phyloP scores from a whole-genome alignment of 2,888 invertebrate genomes.

The Cheiracanthium punctorium region DNA sequence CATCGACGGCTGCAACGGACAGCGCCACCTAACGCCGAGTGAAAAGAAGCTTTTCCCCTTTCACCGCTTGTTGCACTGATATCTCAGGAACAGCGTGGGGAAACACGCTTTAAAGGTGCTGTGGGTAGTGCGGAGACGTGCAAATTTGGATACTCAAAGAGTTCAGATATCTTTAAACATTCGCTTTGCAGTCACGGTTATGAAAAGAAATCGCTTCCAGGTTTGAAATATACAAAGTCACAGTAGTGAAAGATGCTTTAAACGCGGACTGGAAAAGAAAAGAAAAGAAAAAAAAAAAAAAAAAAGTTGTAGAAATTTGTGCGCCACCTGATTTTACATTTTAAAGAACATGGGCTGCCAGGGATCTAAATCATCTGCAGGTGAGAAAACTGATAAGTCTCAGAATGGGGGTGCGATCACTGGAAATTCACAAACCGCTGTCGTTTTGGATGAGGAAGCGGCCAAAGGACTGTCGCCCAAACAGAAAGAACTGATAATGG shows the following conservation, averaged over 20 bases:
- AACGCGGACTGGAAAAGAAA: not conserved
- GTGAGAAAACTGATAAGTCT: conserved; percentile 6
- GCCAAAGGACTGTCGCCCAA: conserved; percentile 73
- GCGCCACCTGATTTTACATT: not conserved
- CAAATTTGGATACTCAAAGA: no score
- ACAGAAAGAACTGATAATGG: conserved; percentile 76
- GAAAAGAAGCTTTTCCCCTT: not conserved
- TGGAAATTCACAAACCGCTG: not conserved
- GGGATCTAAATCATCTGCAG: conserved; percentile 28
- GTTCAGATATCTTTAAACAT: no score
- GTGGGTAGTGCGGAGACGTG: no score
- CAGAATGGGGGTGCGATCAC: conserved; percentile 13
- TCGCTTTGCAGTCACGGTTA: not conserved
- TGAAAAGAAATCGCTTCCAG: not conserved
- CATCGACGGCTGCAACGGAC: not conserved
- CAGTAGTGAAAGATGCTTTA: not conserved
- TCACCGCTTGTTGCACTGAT: not conserved
- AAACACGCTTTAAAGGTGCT: not conserved
- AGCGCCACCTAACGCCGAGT: not conserved
- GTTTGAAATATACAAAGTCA: not conserved
- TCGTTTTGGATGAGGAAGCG: conserved; percentile 18
- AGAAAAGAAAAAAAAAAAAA: no score
- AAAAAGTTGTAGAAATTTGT: not conserved
- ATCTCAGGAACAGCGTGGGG: not conserved
- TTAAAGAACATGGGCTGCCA: conserved; percentile 49